Percentiles rank a stretch among this genome's conserved stretches.
Evolutionary conservation across 2,888 invertebrate species (phyloP).

Genomic region (Athalia cordata): DNA sequence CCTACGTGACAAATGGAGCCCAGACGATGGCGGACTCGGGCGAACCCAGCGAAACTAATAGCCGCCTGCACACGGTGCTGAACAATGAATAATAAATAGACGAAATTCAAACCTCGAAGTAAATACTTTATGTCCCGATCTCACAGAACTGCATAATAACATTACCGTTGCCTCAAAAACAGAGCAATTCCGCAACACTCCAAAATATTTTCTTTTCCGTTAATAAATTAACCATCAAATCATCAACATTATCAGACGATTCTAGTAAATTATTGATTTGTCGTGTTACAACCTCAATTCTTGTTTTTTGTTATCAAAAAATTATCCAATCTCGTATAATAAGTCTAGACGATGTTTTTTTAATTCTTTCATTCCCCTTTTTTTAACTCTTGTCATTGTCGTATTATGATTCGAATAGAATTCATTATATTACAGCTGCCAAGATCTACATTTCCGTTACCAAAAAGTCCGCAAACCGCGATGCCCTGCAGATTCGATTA

Average conservation of each 20-base stretch:
- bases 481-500: neutral
- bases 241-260: too few relatives aligned
- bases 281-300: too few relatives aligned
- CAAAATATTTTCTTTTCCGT: too few relatives aligned
- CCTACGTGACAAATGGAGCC: conserved; percentile 35
- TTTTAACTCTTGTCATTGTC: neutral
- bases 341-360: too few relatives aligned
- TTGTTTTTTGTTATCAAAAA: too few relatives aligned
- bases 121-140: neutral
- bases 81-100: conserved; percentile 26
- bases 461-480: neutral
- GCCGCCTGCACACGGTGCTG: neutral
- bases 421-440: conserved; percentile 13
- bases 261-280: too few relatives aligned
- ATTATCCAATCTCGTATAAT: too few relatives aligned
- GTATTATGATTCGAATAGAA: neutral
- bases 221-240: too few relatives aligned
- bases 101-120: conserved; percentile 16
- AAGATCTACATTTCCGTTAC: conserved; percentile 37
- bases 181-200: too few relatives aligned
- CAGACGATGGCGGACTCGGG: conserved; percentile 16
- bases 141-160: too few relatives aligned
- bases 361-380: neutral
- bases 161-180: too few relatives aligned
- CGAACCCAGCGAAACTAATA: conserved; percentile 10